Evolutionary conservation across 2,113 vertebrate species (phyloP).

Genomic region (Gymnobelideus leadbeateri): DNA sequence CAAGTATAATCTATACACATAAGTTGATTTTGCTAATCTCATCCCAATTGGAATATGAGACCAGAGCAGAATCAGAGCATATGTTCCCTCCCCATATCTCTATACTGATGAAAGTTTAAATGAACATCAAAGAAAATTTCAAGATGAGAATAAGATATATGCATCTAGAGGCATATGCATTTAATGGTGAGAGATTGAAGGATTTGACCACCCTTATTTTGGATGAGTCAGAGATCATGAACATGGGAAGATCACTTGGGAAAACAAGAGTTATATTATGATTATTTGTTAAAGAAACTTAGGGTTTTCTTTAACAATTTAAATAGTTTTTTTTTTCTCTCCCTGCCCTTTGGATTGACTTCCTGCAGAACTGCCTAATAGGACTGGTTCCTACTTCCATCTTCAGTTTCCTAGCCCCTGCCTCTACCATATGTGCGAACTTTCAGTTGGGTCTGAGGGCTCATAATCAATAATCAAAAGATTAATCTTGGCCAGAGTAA

Average conservation of each 20-base stretch:
- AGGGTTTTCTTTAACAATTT: neutral
- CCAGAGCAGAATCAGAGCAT: neutral
- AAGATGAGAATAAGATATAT: neutral
- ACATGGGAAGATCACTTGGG: neutral
- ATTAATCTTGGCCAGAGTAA: neutral
- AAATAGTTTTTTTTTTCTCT: neutral
- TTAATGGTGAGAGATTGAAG: neutral
- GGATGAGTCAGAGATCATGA: neutral
- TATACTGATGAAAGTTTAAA: neutral
- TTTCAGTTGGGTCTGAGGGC: neutral
- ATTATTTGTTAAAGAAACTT: neutral
- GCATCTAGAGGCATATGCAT: too few relatives aligned
- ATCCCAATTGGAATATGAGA: neutral
- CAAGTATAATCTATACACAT: neutral
- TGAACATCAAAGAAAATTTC: neutral
- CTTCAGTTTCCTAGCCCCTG: neutral
- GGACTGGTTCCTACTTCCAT: neutral
- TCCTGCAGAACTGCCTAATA: neutral
- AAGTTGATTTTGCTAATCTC: neutral
- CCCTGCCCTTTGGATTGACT: neutral
- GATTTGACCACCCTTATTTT: neutral
- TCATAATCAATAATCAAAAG: slow-evolving; percentile 50
- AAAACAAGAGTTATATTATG: neutral
- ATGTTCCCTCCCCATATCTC: neutral
- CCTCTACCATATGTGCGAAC: too few relatives aligned